Evolutionary conservation across 2,113 vertebrate species (phyloP), one percentile per base, ranked within the genome.

Genomic region (Tetraodon nigroviridis): DNA sequence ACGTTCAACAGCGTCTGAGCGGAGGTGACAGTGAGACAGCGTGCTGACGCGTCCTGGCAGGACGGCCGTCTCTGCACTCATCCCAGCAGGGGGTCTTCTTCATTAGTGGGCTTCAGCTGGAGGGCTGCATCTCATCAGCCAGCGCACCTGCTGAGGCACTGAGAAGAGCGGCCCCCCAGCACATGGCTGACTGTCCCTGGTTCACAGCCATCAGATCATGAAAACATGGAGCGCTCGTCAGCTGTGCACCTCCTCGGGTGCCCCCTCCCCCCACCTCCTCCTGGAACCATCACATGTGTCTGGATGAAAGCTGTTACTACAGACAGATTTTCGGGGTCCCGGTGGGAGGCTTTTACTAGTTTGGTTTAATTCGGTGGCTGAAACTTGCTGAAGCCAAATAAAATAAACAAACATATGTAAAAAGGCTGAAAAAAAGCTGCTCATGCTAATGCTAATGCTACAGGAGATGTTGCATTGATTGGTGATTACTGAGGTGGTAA

Each of bases 131-230:
- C 73, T 79, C 79, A 82, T 82, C 79, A 79, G 78, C 71, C 69
- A 74, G 70, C 75, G 82, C 83, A 75, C 75, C 73, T 70, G 75
- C 51, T 80, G 80, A 63, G 79, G 62, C 32, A 37, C 32, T 71
- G 73, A 16, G 69, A 51, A 67, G 78, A 78, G 64, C 59, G 46
- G 67, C 66, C 59, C 55, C 18, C 7, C 74, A 19, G 61, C 57
- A 64, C 72, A 74, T 16, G 67, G 24, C 27, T 61, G 53, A 57
- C 73, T 72, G 66, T 71, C 67, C 72, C 75, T 69, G 73, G 79
- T 80, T 77, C 70, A 67, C 77, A 81, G 60, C 57, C 69, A 75
- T 82, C 77, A 69, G 71, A 69, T 85, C 75, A 84, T 84, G 83
- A 84, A 84, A 84, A 79, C 75, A 72, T 64, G 59, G 72, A 61